Conservation (phyloP, 2,888 invertebrate species). For the Calliscelio sp. region DNA sequence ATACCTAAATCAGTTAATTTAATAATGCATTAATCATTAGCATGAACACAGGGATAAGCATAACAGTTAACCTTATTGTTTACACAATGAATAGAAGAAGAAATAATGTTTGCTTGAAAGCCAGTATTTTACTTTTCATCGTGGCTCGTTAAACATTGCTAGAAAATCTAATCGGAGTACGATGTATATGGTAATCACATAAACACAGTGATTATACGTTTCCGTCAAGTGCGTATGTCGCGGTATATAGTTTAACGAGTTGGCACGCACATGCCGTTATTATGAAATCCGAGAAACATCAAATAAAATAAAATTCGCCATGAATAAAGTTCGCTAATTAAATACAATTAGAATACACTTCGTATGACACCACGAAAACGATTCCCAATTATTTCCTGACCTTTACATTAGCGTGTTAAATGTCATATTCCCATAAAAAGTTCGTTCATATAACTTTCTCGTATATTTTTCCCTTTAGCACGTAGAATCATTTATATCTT, state of each 20-base stretch:
- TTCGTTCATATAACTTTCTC: too few species aligned
- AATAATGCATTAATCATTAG: too few species aligned
- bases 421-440: too few species aligned
- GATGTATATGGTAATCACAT: conserved; percentile 61
- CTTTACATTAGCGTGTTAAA: too few species aligned
- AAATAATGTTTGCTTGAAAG: conserved; percentile 38
- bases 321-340: conserved; percentile 26
- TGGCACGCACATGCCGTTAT: conserved; percentile 51
- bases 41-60: conserved; percentile 9
- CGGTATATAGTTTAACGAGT: conserved; percentile 51
- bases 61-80: conserved; percentile 31
- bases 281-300: conserved; percentile 40
- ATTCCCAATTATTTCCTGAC: too few species aligned
- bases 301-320: conserved; percentile 16
- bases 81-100: conserved; percentile 26
- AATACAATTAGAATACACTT: background rate
- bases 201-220: conserved; percentile 71
- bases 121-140: conserved; percentile 61
- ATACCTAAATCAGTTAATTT: too few species aligned
- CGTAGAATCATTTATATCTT: too few species aligned
- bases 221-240: conserved; percentile 67
- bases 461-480: too few species aligned
- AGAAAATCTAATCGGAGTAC: conserved; percentile 70
- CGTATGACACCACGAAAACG: background rate
- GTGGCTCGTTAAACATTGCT: conserved; percentile 68